Evolutionary conservation across 1,140 invertebrate species (phyloP), one percentile per base, ranked within the genome.

Genomic region (Drosophila quadrilineata): DNA sequence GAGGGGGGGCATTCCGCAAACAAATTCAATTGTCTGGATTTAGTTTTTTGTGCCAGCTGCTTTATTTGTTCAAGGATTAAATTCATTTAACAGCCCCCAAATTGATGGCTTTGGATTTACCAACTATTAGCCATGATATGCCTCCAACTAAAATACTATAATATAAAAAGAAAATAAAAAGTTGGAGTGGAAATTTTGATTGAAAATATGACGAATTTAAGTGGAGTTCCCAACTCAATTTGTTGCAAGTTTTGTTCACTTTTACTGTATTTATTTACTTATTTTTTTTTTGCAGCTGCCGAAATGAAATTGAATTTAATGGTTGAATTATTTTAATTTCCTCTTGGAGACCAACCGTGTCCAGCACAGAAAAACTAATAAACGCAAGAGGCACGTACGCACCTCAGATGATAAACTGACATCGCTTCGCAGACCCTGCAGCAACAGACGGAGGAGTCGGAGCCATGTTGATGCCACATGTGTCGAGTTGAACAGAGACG

Each of bases 281-380:
- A n/a, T n/a, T n/a, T n/a, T n/a, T n/a, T n/a, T 56, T 10, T 26
- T 21, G 28, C 58, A 52, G 36, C 49, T 59, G 63, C 59, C 49
- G 31, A 71, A 50, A 77, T 54, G 52, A 74, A 84, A 84, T 75
- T 79, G 58, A 74, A 84, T 79, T 84, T 67, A 38, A 66, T 67
- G 79, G 79, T 71, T 60, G 74, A 84, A 59, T 71, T 71, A 77
- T 74, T 85, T 84, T 77, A 77, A 84, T 84, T 84, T 84, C 79
- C 79, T 64, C n/a, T 62, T 14, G 66, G 52, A 74, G 43, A 46
- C 58, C 59, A 70, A 50, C 74, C 79, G 70, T 65, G 64, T 69
- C 77, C 73, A 73, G 26, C 52, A 52, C 24, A 45, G n/a, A n/a
- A n/a, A n/a, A 65, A 48, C 35, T 68, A 67, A 67, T 60, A 62